phyloP scores from a whole-genome alignment of 2,113 vertebrate genomes.

The Lota lota region DNA sequence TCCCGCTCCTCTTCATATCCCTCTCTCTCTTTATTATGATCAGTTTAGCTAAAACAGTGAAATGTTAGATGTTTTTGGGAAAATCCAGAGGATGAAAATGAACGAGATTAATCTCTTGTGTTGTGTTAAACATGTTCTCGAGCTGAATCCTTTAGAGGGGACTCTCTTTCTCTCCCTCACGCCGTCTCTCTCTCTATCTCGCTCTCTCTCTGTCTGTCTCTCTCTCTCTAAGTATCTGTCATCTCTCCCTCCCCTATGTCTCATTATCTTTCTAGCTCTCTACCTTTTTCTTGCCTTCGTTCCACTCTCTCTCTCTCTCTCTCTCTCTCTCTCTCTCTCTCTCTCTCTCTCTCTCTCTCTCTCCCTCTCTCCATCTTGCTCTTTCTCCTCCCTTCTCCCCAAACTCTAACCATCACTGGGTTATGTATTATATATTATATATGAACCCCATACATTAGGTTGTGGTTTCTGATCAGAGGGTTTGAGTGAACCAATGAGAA shows the following conservation, averaged over 20 bases:
- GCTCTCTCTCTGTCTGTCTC: neutral
- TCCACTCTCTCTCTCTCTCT: neutral
- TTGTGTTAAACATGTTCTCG: neutral
- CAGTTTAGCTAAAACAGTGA: neutral
- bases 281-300: too few species aligned
- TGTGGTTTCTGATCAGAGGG: too few species aligned
- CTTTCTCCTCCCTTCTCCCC: neutral
- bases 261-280: neutral
- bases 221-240: neutral
- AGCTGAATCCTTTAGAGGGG: neutral
- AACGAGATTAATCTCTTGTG: neutral
- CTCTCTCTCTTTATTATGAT: too few species aligned
- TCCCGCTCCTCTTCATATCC: too few species aligned
- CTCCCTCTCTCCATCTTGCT: neutral
- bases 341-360: neutral
- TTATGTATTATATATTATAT: too few species aligned
- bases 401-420: too few species aligned
- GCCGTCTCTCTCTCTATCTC: neutral
- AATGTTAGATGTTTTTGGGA: neutral
- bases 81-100: too few species aligned
- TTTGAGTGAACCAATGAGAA: too few species aligned
- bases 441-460: too few species aligned
- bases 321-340: neutral
- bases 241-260: neutral
- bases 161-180: neutral